Evolutionary conservation across 2,113 vertebrate genomes (phyloP).

Genomic region (Xenopus borealis): DNA sequence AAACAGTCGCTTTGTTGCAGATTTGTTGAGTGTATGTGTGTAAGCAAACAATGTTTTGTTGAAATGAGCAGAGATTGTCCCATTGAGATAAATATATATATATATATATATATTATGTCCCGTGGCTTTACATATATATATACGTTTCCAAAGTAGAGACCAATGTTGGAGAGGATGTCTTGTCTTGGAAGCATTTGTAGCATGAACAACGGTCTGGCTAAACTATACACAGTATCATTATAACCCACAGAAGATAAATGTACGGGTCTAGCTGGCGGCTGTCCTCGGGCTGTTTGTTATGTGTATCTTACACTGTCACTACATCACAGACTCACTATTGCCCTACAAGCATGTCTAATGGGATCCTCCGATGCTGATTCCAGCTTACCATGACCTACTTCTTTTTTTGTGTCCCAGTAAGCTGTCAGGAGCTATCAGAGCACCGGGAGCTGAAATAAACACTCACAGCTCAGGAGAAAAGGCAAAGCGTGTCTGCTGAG

Average conservation of each 20-base stretch:
- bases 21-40: not conserved
- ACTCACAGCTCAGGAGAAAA: slow-evolving; percentile 59
- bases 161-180: slow-evolving; percentile 7
- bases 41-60: slow-evolving; percentile 17
- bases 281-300: slow-evolving; percentile 62
- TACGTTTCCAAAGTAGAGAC: not conserved
- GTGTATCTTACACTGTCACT: slow-evolving; percentile 58
- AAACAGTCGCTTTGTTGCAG: not conserved
- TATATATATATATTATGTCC: slow-evolving; percentile 16
- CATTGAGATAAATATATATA: not conserved
- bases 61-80: slow-evolving; percentile 26
- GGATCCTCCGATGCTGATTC: slow-evolving; percentile 66
- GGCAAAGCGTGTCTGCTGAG: slow-evolving; percentile 56
- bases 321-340: slow-evolving; percentile 56
- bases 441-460: slow-evolving; percentile 64
- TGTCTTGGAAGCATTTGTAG: slow-evolving; percentile 18
- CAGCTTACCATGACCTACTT: slow-evolving; percentile 67
- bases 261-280: slow-evolving; percentile 56
- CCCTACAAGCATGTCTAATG: slow-evolving; percentile 62
- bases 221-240: slow-evolving; percentile 51
- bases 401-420: slow-evolving; percentile 65
- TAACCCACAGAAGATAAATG: slow-evolving; percentile 53
- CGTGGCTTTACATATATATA: slow-evolving; percentile 7
- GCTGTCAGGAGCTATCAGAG: slow-evolving; percentile 64
- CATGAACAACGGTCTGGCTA: slow-evolving; percentile 47